A percentile compares a stretch with the other conserved stretches of the same genome.
Conservation (phyloP, 2,888 invertebrate species). For the Orthosia cruda region DNA sequence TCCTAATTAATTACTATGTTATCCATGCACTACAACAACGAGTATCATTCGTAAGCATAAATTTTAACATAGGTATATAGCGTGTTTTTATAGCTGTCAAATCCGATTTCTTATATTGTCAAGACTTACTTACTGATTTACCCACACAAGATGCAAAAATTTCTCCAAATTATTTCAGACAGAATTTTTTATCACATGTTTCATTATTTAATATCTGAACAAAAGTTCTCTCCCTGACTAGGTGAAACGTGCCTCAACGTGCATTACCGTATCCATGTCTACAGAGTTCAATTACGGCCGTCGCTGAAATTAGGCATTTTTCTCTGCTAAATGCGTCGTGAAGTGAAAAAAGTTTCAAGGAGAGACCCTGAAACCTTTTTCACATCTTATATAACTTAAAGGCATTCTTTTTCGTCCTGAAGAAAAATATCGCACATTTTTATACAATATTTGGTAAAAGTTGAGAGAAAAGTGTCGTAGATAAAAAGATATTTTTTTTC, state of each 20-base stretch:
- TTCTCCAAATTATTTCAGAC: too few species aligned
- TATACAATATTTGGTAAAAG: conserved; percentile 54
- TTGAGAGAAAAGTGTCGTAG: conserved; percentile 41
- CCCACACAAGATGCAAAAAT: too few species aligned
- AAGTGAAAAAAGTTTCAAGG: conserved; percentile 66
- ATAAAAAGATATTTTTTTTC: conserved; percentile 54
- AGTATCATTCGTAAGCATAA: too few species aligned
- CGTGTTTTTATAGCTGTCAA: too few species aligned
- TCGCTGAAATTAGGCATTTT: conserved; percentile 70
- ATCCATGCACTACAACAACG: too few species aligned
- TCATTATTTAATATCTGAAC: not conserved
- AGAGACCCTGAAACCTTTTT: too few species aligned
- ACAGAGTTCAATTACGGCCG: conserved; percentile 66
- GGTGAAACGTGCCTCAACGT: conserved; percentile 64
- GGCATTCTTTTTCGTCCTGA: conserved; percentile 50
- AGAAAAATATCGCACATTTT: conserved; percentile 59
- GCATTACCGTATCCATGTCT: conserved; percentile 67
- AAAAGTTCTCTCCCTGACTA: conserved; percentile 36
- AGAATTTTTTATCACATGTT: too few species aligned
- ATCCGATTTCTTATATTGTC: too few species aligned
- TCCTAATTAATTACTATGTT: too few species aligned
- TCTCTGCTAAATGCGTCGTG: conserved; percentile 70
- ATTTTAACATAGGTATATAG: too few species aligned
- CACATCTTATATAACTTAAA: conserved; percentile 55
- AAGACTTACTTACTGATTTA: too few species aligned